Evolutionary conservation across 2,797 vertebrate genomes (phyloP), one percentile per base, ranked within the genome.

Genomic region (Rhodeus uyekii): DNA sequence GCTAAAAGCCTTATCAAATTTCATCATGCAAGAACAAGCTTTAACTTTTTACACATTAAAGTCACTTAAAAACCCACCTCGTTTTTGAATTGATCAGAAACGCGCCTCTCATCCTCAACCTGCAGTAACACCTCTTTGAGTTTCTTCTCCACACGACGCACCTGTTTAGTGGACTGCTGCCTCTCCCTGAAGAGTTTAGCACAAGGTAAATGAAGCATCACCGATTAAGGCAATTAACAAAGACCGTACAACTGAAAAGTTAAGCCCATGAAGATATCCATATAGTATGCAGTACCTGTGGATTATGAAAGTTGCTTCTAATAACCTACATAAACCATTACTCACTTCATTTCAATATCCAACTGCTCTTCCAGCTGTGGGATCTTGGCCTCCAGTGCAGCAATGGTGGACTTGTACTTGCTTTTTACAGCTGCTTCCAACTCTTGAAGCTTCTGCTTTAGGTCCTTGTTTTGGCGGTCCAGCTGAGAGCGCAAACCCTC

Each of bases 391-490:
- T 99, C 98, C 86, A 98, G 83, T 34, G 94, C 90, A 0, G 95
- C 78, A 58, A 98, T 96, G 81, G 83, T 87, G 63, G 96, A 93
- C 90, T 99, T 99, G 90, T 95, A 98, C 88, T 98, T 99, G 67
- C 95, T 96, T 93, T 96, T 98, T 13, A 99, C 92, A 0, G 94
- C 87, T 1, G 90, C 90, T 88, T 99, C 98, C 81, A 98, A 94
- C 88, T 99, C 98, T 92, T 98, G 96, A 86, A 97, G 93, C 88
- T 98, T 99, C 71, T 95, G 90, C 84, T 97, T 98, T 77, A 98
- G 92, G 88, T 99, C 98, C 90, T 98, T 98, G 92, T 98, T 98
- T 93, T 98, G 97, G 65, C 97, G 96, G 81, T 99, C 97, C 75
- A 97, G 88, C 89, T 98, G 98, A 84, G 96, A 94, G 61, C 97